Evolutionary conservation across 64 coral and sea anemone species (phyloP), one percentile per base, ranked within the genome.

Genomic region (Platygyra sinensis): DNA sequence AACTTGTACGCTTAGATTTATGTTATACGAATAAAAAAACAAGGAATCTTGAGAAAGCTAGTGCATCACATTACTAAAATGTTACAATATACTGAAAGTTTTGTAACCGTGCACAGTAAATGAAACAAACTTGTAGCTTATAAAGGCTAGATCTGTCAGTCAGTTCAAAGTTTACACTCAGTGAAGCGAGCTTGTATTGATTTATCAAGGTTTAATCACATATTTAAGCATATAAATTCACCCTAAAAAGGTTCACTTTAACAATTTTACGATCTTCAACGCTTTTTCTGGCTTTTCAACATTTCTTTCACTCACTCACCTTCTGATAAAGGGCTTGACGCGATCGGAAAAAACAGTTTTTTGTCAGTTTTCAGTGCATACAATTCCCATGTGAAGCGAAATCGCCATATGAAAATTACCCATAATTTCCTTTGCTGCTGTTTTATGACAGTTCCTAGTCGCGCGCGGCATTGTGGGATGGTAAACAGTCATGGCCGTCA

Each of bases 401-500:
- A 29, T 25, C 31, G n/a, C 52, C 78, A 59, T 17, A 17, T 16
- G 6, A 13, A 51, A 71, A 71, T 27, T 72, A 28, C 81, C 81
- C 81, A 85, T 22, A 36, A 85, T 4, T n/a, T 1, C 6, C 81
- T 29, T 71, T 71, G 22, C 22, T 25, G 65, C 2, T 36, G 33
- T 3, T 36, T 69, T 69, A 63, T 33, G 18, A 85, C 1, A 28
- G 39, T 0, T 51, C 0, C 12, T 49, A 13, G 20, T 22, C 10
- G 18, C 81, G 81, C 38, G 38, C 15, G 24, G 81, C 9, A 20
- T 52, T 51, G 10, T 85, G 81, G 81, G 63, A 67, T 72, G 30
- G 81, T 85, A 85, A 85, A 85, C 81, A 85, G 62, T 71, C 20
- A 50, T 63, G 80, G 80, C 52, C 12, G 55, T 3, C 4, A 16